These are phyloP conservation scores for Asteroscopus sphinx DNA, from an alignment of 2,888 invertebrate species.

Conservation along the genomic window DNA sequence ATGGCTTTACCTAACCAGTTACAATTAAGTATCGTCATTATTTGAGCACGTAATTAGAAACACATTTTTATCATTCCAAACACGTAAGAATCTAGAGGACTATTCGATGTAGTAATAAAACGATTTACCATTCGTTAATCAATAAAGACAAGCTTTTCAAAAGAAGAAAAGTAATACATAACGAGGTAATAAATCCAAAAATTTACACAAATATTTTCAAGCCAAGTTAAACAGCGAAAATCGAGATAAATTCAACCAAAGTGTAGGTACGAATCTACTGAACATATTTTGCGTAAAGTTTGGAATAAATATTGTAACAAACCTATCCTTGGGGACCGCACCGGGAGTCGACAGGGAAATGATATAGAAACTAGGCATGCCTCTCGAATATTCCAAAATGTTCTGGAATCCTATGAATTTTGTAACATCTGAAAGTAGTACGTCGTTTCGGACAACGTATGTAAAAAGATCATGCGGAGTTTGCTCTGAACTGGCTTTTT, in stretches of 20 bases:
- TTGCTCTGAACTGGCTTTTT: conserved; percentile 25
- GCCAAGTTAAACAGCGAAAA: conserved; percentile 8
- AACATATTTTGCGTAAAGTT: conserved; percentile 50
- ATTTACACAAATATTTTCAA: conserved; percentile 8
- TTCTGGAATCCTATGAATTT: conserved; percentile 55
- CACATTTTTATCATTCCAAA: conserved; percentile 40
- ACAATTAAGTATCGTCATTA: conserved; percentile 44
- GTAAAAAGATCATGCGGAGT: conserved; percentile 33
- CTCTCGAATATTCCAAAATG: conserved; percentile 52
- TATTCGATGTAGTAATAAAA: conserved; percentile 37
- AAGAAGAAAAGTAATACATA: conserved; percentile 10
- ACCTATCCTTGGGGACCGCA: conserved; percentile 44
- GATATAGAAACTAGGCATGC: conserved; percentile 54
- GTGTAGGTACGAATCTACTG: conserved; percentile 20
- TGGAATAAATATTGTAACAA: conserved; percentile 56
- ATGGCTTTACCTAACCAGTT: conserved; percentile 41
- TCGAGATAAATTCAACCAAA: conserved; percentile 15
- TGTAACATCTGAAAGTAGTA: conserved; percentile 56
- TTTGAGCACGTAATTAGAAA: conserved; percentile 41
- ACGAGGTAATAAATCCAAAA: conserved; percentile 34
- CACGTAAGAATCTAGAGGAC: conserved; percentile 35
- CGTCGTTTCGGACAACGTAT: conserved; percentile 30
- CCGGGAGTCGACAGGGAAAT: conserved; percentile 51
- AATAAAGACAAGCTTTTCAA: conserved; percentile 10
- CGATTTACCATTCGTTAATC: conserved; percentile 38